phyloP scores from a whole-genome alignment of 2,888 invertebrate genomes.

The Lepeophtheirus nordmannii region DNA sequence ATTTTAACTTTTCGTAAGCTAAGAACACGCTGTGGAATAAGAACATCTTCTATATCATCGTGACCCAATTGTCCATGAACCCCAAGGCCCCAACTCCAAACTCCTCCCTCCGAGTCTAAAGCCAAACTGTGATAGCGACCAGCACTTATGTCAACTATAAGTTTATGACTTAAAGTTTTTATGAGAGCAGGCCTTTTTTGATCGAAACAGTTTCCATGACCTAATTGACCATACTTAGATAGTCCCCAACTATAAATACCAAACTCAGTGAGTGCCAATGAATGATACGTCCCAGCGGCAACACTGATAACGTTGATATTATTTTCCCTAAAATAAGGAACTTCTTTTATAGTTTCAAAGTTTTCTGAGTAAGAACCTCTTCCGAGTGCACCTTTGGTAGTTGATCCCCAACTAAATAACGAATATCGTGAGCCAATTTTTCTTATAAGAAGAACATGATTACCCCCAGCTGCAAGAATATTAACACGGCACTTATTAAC shows the following conservation, averaged over 20 bases:
- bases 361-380: not conserved
- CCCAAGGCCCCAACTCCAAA: conserved; percentile 92
- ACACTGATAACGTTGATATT: conserved; percentile 1
- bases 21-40: conserved; percentile 38
- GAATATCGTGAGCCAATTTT: not conserved
- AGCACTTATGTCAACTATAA: conserved; percentile 14
- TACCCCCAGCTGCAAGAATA: conserved; percentile 4
- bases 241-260: conserved; percentile 17
- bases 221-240: conserved; percentile 18
- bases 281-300: not conserved
- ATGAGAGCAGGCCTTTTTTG: conserved; percentile 10
- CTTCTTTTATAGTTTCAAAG: conserved; percentile 1
- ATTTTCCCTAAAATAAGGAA: conserved; percentile 1
- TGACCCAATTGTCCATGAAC: conserved; percentile 84
- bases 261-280: conserved; percentile 13
- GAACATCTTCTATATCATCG: conserved; percentile 55
- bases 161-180: not conserved
- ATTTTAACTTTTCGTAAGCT: conserved; percentile 31
- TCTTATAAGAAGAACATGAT: conserved; percentile 14
- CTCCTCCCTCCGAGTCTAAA: conserved; percentile 34
- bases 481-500: not conserved
- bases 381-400: conserved; percentile 11
- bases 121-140: conserved; percentile 18
- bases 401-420: conserved; percentile 4
- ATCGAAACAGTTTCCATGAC: not conserved